These are phyloP conservation scores for Drosophila mercatorum DNA, from an alignment of 2,888 invertebrate genomes.

Conservation along the genomic window DNA sequence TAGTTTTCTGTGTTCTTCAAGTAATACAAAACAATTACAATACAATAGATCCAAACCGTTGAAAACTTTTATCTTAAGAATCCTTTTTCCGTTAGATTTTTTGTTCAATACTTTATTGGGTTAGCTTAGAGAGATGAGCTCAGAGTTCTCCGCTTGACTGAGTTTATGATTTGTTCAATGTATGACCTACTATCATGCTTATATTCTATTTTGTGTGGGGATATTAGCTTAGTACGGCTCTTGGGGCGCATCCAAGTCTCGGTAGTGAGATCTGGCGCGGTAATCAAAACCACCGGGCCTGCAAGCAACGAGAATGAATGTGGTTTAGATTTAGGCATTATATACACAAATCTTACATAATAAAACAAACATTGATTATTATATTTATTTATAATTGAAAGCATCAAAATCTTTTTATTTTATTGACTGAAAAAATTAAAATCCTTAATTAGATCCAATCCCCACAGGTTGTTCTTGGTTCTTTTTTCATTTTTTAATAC, in stretches of 20 bases:
- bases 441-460: conserved; percentile 14
- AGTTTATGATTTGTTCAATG: conserved; percentile 24
- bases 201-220: conserved; percentile 24
- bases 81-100: not conserved
- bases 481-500: conserved; percentile 54
- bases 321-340: conserved; percentile 61
- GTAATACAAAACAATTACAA: conserved; percentile 42
- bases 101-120: conserved; percentile 17
- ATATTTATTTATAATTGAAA: conserved; percentile 11
- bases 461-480: conserved; percentile 39
- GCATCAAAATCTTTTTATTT: conserved; percentile 12
- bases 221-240: conserved; percentile 86
- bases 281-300: conserved; percentile 90
- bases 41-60: conserved; percentile 5
- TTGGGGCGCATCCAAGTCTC: conserved; percentile 96
- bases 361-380: conserved; percentile 56
- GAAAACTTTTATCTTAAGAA: conserved; percentile 5
- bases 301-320: conserved; percentile 86
- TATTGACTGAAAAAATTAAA: conserved; percentile 19
- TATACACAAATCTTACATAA: conserved; percentile 47
- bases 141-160: conserved; percentile 11
- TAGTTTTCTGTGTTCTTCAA: conserved; percentile 23
- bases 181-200: conserved; percentile 25
- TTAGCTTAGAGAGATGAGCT: conserved; percentile 13
- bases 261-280: conserved; percentile 95